Base-by-base conservation (phyloP, 2,797 vertebrate species). In the Enteromius trimaculatus region DNA sequence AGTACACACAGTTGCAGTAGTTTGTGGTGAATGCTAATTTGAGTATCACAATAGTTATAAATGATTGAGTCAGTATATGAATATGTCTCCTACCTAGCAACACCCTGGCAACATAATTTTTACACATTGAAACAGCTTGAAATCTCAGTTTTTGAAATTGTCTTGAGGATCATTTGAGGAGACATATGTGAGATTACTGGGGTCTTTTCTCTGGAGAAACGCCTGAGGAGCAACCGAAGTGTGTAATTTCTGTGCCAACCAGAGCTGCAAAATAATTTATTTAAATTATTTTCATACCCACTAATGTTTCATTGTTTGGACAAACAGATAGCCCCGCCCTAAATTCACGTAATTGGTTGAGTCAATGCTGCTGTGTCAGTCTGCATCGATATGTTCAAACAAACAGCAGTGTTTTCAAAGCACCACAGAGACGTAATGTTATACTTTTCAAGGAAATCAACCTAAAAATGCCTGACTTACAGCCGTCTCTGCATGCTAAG, bases 111-210 rank as follows among this genome's bases (percentile, higher is more conserved):
- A 68, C 34, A 37, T 68, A 4, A 21, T 39, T 68, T 68, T 68
- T 39, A 68, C 34, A 39, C 1, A 1, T 1, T 5, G 2, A 68
- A 39, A 68, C 34, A 68, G 65, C 65, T 65, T 65, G 62, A 65
- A 31, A 34, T 65, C 62, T 65, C 62, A 65, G 62, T 5, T 68
- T 13, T 39, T 68, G 65, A 68, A 68, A 68, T 39, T 68, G 65
- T 13, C 65, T 21, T 68, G 34, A 68, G 65, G 19, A 39, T 68
- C 9, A 37, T 39, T 37, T 68, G 17, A 39, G 65, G 65, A 68
- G 69, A 71, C 69, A 71, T 71, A 47, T 77, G 31, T 60, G 51
- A 60, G 53, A 77, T 62, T 62, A 42, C 53, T 78, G 9, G 76
- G 39, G 39, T 65, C 60, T 78, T 78, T 44, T 77, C 23, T 64